phyloP scores from a whole-genome alignment of 1,140 invertebrate genomes.

The Saccostrea echinata region DNA sequence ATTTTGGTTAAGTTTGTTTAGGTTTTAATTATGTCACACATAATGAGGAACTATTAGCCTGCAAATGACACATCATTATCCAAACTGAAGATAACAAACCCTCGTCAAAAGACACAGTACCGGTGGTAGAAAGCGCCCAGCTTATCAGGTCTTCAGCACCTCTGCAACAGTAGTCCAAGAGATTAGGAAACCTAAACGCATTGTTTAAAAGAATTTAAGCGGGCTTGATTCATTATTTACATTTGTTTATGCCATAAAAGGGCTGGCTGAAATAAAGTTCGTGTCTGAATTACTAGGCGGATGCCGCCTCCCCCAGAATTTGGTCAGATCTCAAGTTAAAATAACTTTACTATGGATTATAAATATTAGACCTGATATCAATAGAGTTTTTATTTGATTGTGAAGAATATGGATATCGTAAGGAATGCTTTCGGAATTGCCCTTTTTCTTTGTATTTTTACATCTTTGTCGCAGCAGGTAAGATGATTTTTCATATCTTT shows the following conservation, averaged over 20 bases:
- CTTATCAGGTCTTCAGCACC: slow-evolving; percentile 22
- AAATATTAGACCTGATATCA: slow-evolving; percentile 16
- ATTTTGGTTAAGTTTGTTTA: slow-evolving; percentile 22
- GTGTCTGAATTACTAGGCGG: slow-evolving; percentile 13
- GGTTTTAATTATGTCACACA: slow-evolving; percentile 27
- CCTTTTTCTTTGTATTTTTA: background rate
- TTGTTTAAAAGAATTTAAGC: slow-evolving; percentile 39
- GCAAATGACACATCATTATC: slow-evolving; percentile 9
- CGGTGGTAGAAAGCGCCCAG: background rate
- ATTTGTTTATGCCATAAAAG: slow-evolving; percentile 32
- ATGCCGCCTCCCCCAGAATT: background rate
- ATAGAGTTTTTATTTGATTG: slow-evolving; percentile 16
- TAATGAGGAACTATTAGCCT: background rate
- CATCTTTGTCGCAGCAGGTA: background rate
- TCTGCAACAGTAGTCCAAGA: slow-evolving; percentile 8
- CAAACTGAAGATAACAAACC: background rate
- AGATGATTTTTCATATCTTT: background rate
- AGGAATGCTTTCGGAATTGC: background rate
- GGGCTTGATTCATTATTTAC: slow-evolving; percentile 29
- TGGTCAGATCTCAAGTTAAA: background rate
- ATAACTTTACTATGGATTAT: slow-evolving; percentile 1
- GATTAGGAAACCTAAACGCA: slow-evolving; percentile 3
- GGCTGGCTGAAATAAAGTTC: slow-evolving; percentile 6
- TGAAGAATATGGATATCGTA: slow-evolving; percentile 13
- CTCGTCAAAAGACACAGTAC: background rate